Conservation (phyloP, 2,113 vertebrate species). For the Lycaon pictus region DNA sequence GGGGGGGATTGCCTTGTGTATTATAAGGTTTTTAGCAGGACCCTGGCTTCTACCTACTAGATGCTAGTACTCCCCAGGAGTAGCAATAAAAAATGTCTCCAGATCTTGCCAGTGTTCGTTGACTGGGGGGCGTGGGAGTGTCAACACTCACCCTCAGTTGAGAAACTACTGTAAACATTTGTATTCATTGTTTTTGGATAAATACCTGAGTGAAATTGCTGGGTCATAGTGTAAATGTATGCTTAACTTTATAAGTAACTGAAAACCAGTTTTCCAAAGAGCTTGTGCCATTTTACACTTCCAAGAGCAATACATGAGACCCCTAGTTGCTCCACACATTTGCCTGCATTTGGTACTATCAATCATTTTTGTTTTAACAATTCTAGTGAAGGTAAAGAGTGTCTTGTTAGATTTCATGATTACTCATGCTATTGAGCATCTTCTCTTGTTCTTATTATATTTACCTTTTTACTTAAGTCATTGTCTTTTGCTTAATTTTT, state of each 20-base stretch:
- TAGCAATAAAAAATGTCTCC: neutral
- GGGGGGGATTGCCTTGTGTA: neutral
- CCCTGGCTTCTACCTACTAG: neutral
- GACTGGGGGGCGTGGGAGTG: neutral
- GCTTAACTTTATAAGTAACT: neutral
- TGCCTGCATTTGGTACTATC: neutral
- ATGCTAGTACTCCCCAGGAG: neutral
- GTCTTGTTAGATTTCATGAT: neutral
- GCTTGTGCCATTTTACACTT: neutral
- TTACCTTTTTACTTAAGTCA: neutral
- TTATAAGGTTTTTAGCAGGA: neutral
- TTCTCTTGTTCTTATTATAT: neutral
- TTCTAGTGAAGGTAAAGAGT: neutral
- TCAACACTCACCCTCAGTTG: neutral
- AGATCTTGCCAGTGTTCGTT: neutral
- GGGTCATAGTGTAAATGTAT: neutral
- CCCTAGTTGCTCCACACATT: neutral
- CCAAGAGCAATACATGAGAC: neutral
- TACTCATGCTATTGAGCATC: neutral
- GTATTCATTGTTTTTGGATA: neutral
- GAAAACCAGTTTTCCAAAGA: conserved; percentile 22
- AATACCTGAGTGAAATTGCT: neutral
- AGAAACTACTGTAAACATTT: neutral
- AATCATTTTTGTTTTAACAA: neutral
- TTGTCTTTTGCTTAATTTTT: neutral